Evolutionary conservation across 1,140 invertebrate species (phyloP).

Genomic region (Helicoverpa zea): DNA sequence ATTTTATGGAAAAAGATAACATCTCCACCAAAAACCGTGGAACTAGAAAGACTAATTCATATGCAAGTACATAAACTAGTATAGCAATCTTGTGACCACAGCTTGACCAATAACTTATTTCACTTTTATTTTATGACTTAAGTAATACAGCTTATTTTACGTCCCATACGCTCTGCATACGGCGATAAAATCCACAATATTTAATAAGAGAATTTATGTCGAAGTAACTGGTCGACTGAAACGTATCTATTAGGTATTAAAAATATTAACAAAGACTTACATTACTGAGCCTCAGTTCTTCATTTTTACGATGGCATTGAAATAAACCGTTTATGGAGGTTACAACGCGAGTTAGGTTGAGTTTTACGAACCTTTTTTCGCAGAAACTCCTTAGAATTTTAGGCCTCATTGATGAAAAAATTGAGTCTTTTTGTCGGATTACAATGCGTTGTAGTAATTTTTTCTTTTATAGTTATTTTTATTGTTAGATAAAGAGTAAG

Average conservation of each 20-base stretch:
- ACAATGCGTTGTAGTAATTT: not conserved
- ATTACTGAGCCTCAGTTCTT: conserved; percentile 44
- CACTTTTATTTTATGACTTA: conserved; percentile 11
- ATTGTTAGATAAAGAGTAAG: not conserved
- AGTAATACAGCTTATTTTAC: conserved; percentile 15
- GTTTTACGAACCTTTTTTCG: conserved; percentile 50
- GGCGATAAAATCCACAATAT: conserved; percentile 24
- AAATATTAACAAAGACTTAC: conserved; percentile 44
- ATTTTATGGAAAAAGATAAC: not conserved
- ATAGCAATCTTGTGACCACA: not conserved
- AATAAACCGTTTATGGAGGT: conserved; percentile 47
- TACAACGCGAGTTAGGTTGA: conserved; percentile 41
- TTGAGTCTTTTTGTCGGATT: not conserved
- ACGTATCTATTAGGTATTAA: conserved; percentile 44
- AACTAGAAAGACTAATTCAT: too few relatives aligned
- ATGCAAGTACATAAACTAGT: too few relatives aligned
- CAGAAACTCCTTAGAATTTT: conserved; percentile 43
- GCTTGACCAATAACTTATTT: conserved; percentile 1
- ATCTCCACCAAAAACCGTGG: too few relatives aligned
- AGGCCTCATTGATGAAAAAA: conserved; percentile 44
- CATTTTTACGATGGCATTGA: conserved; percentile 51
- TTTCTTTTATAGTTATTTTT: not conserved
- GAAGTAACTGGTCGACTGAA: conserved; percentile 23
- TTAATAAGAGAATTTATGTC: conserved; percentile 44
- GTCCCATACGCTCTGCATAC: conserved; percentile 14